These are phyloP conservation scores for Actenoides hombroni DNA, from an alignment of 2,113 vertebrate genomes.

Conservation along the genomic window DNA sequence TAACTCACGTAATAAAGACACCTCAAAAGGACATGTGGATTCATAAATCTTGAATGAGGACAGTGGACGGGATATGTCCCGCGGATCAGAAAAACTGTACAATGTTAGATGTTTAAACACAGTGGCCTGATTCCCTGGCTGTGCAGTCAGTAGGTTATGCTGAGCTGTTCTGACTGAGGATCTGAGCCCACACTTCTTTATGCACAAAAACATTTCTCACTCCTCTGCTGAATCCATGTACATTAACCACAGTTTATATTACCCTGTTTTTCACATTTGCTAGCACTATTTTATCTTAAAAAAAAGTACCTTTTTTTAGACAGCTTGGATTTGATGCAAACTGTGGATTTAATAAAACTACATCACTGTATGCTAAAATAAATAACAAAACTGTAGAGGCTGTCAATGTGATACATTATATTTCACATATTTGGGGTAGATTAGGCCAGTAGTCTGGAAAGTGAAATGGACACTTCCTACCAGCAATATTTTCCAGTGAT, in stretches of 20 bases:
- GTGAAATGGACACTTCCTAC: not conserved
- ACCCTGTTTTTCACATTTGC: not conserved
- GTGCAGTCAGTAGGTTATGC: not conserved
- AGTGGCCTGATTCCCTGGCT: not conserved
- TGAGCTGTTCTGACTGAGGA: not conserved
- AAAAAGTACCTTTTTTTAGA: not conserved
- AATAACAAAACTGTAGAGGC: not conserved
- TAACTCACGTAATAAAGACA: not conserved
- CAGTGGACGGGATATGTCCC: not conserved
- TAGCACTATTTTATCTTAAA: not conserved
- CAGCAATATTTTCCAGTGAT: slow-evolving; percentile 20
- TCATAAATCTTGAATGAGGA: not conserved
- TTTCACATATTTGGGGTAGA: not conserved
- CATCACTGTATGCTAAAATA: not conserved
- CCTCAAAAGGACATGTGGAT: not conserved
- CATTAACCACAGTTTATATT: not conserved
- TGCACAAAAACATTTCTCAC: not conserved
- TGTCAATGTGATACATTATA: not conserved
- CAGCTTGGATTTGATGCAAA: not conserved
- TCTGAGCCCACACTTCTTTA: fast-evolving
- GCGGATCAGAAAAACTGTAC: not conserved
- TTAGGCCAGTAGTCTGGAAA: not conserved
- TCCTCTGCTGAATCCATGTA: not conserved
- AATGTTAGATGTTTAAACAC: not conserved
- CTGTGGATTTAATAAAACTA: not conserved